Evolutionary conservation across 2,888 invertebrate species (phyloP).

Genomic region (Epirrita christyi): DNA sequence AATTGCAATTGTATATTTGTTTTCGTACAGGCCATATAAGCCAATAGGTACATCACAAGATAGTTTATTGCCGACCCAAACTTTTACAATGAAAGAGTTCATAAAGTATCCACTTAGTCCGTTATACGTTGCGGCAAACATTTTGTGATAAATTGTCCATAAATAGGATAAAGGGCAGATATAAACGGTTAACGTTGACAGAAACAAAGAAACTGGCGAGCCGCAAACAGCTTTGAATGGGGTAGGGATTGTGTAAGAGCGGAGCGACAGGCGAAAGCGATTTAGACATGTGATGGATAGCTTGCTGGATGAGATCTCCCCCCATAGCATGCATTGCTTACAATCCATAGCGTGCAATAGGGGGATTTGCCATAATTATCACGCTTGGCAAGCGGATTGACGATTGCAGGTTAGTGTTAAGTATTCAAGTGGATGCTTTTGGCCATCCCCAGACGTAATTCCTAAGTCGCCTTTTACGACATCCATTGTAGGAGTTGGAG

Average conservation of each 20-base stretch:
- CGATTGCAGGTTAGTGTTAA: too few species aligned
- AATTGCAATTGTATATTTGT: too few species aligned
- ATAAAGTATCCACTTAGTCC: constrained; percentile 47
- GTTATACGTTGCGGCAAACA: constrained; percentile 48
- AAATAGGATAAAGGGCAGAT: constrained; percentile 55
- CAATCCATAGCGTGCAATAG: too few species aligned
- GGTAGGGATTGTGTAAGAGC: constrained; percentile 6
- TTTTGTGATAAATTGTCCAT: constrained; percentile 58
- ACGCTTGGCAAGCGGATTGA: too few species aligned
- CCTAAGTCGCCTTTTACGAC: too few species aligned
- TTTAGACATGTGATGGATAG: not conserved
- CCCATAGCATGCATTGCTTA: too few species aligned
- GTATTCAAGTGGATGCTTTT: too few species aligned
- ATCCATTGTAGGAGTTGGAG: too few species aligned
- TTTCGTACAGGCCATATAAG: too few species aligned
- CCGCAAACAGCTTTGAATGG: constrained; percentile 43
- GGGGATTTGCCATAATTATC: too few species aligned
- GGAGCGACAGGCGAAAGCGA: constrained; percentile 2
- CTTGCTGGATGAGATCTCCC: too few species aligned
- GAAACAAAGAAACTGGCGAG: constrained; percentile 56
- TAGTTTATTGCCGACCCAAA: not conserved
- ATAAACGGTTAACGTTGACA: constrained; percentile 54
- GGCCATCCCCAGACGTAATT: too few species aligned
- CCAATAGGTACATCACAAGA: not conserved
- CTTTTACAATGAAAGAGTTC: constrained; percentile 40